These are phyloP conservation scores for Hippocampus comes DNA, from an alignment of 2,113 vertebrate genomes.

Conservation along the genomic window DNA sequence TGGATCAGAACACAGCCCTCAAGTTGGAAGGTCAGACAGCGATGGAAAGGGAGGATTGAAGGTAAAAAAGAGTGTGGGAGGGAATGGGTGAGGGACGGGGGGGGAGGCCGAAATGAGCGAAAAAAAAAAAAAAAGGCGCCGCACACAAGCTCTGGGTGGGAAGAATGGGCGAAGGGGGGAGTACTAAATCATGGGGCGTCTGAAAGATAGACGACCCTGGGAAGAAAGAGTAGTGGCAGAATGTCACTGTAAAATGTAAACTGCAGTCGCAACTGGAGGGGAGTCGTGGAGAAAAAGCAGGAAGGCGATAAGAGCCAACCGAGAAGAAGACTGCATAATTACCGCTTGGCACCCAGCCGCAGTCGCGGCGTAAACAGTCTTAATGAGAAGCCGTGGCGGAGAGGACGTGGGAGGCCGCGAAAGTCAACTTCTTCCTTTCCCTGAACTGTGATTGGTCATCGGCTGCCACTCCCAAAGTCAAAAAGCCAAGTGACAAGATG, in stretches of 20 bases:
- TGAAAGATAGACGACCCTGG: constrained; percentile 6
- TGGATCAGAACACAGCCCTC: constrained; percentile 25
- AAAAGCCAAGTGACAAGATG: constrained; percentile 29
- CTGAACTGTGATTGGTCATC: constrained; percentile 3
- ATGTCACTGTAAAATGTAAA: constrained; percentile 3
- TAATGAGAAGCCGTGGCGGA: not conserved
- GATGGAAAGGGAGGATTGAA: constrained; percentile 5
- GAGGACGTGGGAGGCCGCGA: constrained; percentile 22
- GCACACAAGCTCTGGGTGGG: constrained; percentile 14
- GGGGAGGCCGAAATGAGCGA: not conserved
- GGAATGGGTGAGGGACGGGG: not conserved
- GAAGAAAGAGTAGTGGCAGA: constrained; percentile 10
- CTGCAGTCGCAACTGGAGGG: not conserved
- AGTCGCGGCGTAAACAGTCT: not conserved
- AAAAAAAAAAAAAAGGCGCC: constrained; percentile 1
- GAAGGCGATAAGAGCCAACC: not conserved
- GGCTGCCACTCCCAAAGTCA: constrained; percentile 47
- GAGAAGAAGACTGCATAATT: not conserved
- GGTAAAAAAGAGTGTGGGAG: not conserved
- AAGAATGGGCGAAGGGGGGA: not conserved
- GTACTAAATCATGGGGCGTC: not conserved
- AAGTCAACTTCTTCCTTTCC: constrained; percentile 40
- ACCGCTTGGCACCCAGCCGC: not conserved
- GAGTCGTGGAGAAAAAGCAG: not conserved
- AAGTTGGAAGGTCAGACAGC: constrained; percentile 42